Evolutionary conservation across 2,888 invertebrate genomes (phyloP).

Genomic region (Eubasilissa splendida): DNA sequence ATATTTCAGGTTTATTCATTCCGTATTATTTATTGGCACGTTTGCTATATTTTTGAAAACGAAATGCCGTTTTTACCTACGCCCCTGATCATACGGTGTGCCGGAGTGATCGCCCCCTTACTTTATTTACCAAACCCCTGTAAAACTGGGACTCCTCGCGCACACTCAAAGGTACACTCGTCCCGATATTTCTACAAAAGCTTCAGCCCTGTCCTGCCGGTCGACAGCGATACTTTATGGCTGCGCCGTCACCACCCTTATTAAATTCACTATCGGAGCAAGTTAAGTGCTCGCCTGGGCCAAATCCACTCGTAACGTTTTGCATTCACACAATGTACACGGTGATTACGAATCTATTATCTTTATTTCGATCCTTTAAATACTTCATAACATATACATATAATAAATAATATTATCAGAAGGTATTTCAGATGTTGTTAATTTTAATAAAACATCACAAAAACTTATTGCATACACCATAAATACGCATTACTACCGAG

Average conservation of each 20-base stretch:
- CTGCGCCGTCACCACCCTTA: constrained; percentile 35
- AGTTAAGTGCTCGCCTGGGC: constrained; percentile 53
- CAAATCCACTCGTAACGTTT: constrained; percentile 55
- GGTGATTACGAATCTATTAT: not conserved
- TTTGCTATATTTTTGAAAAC: no score
- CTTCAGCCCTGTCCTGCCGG: constrained; percentile 2
- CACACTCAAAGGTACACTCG: constrained; percentile 48
- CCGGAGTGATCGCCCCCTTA: constrained; percentile 46
- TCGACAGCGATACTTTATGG: not conserved
- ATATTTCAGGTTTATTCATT: no score
- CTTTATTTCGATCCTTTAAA: not conserved
- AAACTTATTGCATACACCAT: no score
- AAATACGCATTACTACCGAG: no score
- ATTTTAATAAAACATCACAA: no score
- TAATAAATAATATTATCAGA: no score
- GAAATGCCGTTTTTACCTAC: not conserved
- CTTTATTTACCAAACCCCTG: constrained; percentile 54
- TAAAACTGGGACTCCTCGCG: constrained; percentile 51
- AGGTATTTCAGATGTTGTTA: no score
- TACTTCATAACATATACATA: not conserved
- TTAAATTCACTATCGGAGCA: constrained; percentile 50
- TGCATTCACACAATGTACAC: constrained; percentile 45
- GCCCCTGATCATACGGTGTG: constrained; percentile 13
- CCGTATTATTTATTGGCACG: no score
- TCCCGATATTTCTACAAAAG: constrained; percentile 2